phyloP scores from a whole-genome alignment of 2,113 vertebrate species.

The Rhineura floridana region DNA sequence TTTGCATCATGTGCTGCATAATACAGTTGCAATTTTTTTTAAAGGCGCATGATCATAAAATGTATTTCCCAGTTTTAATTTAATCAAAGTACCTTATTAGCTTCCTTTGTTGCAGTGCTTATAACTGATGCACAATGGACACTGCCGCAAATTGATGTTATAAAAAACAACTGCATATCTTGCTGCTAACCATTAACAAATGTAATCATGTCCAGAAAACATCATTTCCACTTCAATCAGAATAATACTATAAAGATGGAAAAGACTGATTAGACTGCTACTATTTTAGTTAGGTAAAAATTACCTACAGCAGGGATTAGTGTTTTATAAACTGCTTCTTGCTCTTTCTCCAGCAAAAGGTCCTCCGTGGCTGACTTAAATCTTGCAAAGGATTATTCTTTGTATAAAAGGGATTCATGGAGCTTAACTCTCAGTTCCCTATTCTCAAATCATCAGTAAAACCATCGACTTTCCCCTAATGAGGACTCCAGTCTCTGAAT shows the following conservation, averaged over 20 bases:
- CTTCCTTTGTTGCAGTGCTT: slow-evolving; percentile 19
- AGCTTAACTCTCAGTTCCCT: slow-evolving; percentile 38
- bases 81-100: slow-evolving; percentile 35
- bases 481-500: slow-evolving; percentile 67
- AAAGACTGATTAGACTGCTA: slow-evolving; percentile 39
- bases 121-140: slow-evolving; percentile 42
- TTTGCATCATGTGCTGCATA: slow-evolving; percentile 2
- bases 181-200: slow-evolving; percentile 36
- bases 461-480: slow-evolving; percentile 58
- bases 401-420: slow-evolving; percentile 49
- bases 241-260: slow-evolving; percentile 37
- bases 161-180: slow-evolving; percentile 53
- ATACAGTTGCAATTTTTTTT: slow-evolving; percentile 1
- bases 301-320: slow-evolving; percentile 42
- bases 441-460: slow-evolving; percentile 61
- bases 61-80: slow-evolving; percentile 28
- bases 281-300: slow-evolving; percentile 22
- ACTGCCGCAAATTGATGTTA: slow-evolving; percentile 37
- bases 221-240: slow-evolving; percentile 20
- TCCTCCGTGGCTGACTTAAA: slow-evolving; percentile 38
- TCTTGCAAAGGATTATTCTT: slow-evolving; percentile 52
- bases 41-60: slow-evolving; percentile 1
- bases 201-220: slow-evolving; percentile 42
- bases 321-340: slow-evolving; percentile 41
- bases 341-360: slow-evolving; percentile 42